phyloP scores from a whole-genome alignment of 2,113 vertebrate species.

The Deroptyus accipitrinus region DNA sequence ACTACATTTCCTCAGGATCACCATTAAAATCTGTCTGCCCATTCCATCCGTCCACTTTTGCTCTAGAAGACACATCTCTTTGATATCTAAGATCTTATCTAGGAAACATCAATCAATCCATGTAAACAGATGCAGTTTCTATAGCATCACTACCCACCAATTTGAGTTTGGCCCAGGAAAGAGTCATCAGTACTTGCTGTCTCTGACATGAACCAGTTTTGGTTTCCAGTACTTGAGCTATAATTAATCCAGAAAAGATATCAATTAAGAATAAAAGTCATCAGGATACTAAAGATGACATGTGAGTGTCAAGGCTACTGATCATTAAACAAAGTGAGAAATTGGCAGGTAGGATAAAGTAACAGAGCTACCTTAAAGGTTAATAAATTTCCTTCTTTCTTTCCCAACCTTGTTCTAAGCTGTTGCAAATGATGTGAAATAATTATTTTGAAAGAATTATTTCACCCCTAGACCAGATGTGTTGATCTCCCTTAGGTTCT shows the following conservation, averaged over 20 bases:
- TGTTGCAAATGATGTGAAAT: constrained; percentile 35
- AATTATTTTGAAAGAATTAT: constrained; percentile 44
- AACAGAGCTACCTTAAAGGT: neutral
- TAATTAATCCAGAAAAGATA: neutral
- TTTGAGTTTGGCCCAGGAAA: neutral
- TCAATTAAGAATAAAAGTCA: neutral
- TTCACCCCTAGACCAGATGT: constrained; percentile 53
- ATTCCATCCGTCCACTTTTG: neutral
- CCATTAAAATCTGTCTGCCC: neutral
- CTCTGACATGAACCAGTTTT: neutral
- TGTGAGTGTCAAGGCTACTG: neutral
- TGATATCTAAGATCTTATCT: neutral
- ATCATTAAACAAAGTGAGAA: neutral
- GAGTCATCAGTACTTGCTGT: neutral
- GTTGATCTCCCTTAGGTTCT: constrained; percentile 53
- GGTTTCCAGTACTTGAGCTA: neutral
- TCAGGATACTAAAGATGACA: neutral
- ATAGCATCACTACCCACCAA: no score
- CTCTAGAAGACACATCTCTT: neutral
- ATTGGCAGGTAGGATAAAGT: neutral
- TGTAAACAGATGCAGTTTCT: neutral
- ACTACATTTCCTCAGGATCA: neutral
- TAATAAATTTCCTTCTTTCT: neutral
- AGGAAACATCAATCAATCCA: neutral
- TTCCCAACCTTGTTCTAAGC: neutral